Percentiles rank a stretch among this genome's conserved stretches.
These are phyloP conservation scores for Allobates femoralis DNA, from an alignment of 2,797 vertebrate genomes.

Conservation along the genomic window DNA sequence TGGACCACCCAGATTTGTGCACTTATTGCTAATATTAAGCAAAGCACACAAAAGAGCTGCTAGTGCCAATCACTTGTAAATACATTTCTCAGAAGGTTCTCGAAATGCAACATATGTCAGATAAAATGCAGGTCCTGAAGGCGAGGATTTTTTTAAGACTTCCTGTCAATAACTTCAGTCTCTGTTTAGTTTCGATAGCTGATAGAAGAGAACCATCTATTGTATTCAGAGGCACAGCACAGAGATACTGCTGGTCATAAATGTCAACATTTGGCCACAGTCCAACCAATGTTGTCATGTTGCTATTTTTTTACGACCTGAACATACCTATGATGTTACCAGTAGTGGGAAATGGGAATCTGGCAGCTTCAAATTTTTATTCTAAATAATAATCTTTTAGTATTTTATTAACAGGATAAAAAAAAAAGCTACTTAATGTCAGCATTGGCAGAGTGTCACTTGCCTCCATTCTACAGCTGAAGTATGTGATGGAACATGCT, in stretches of 20 bases:
- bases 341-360: not conserved
- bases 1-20: no score
- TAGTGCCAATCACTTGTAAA: not conserved
- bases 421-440: no score
- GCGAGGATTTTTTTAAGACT: not conserved
- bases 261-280: not conserved
- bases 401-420: no score
- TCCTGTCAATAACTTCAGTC: not conserved
- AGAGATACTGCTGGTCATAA: not conserved
- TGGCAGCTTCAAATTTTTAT: not conserved
- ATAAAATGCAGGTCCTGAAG: not conserved
- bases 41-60: no score
- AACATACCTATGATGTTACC: not conserved
- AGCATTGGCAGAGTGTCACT: no score
- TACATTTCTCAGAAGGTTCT: not conserved
- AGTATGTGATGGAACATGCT: no score
- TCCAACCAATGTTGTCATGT: not conserved
- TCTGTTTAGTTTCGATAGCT: not conserved
- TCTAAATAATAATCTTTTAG: not conserved
- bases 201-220: not conserved
- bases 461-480: no score
- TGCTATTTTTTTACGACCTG: not conserved
- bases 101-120: not conserved
- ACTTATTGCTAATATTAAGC: no score
- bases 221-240: not conserved